These are phyloP conservation scores for Teleogryllus oceanicus DNA, from an alignment of 2,888 invertebrate genomes.

Conservation along the genomic window DNA sequence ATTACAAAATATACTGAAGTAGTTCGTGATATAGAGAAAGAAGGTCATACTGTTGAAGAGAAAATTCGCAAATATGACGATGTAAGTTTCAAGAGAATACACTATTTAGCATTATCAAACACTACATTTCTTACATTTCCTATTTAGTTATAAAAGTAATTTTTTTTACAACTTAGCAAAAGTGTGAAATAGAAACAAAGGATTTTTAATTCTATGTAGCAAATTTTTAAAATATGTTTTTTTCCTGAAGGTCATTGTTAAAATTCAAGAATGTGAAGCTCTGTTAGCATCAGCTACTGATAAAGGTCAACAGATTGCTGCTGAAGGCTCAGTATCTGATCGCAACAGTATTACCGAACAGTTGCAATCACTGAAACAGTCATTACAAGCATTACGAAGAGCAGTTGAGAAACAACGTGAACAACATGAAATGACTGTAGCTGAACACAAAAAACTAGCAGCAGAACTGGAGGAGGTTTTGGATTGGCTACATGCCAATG, in stretches of 20 bases:
- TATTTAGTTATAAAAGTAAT: background rate
- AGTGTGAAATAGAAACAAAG: background rate
- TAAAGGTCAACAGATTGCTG: conserved; percentile 89
- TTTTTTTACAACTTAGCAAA: background rate
- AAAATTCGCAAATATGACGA: conserved; percentile 85
- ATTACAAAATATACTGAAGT: conserved; percentile 82
- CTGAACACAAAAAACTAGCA: conserved; percentile 81
- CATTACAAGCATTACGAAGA: conserved; percentile 71
- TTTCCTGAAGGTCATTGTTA: conserved; percentile 58
- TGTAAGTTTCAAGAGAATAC: conserved; percentile 42
- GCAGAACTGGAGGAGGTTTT: conserved; percentile 78
- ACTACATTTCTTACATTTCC: background rate
- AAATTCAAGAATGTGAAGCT: conserved; percentile 88
- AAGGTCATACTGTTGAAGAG: conserved; percentile 76
- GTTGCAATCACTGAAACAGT: conserved; percentile 80
- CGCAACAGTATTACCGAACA: conserved; percentile 84
- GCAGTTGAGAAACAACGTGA: conserved; percentile 81
- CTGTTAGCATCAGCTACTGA: conserved; percentile 81
- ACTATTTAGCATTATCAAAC: background rate
- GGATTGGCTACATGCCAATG: conserved; percentile 78
- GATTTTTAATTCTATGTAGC: no score
- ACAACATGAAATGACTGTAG: conserved; percentile 81
- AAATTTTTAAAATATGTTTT: background rate
- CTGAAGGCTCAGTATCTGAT: conserved; percentile 83
- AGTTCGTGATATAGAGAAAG: conserved; percentile 79